A percentile compares a stretch with the other conserved stretches of the same genome.
These are phyloP conservation scores for Scaptomyza polygonia DNA, from an alignment of 2,888 invertebrate species.

Conservation along the genomic window DNA sequence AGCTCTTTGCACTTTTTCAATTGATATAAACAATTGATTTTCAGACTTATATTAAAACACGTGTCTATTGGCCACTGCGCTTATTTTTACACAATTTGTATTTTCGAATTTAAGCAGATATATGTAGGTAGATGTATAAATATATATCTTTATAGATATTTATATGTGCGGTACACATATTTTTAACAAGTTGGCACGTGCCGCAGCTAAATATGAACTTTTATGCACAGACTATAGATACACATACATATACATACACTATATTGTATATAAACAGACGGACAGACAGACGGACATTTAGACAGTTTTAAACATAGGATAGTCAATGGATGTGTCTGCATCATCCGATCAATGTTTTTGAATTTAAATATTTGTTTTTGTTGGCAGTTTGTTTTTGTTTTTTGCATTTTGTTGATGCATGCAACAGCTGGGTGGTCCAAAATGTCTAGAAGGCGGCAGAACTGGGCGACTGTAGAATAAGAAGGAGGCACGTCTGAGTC, in stretches of 20 bases:
- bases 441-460: constrained; percentile 10
- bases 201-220: constrained; percentile 65
- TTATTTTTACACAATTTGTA: constrained; percentile 49
- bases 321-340: constrained; percentile 30
- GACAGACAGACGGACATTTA: constrained; percentile 16
- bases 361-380: constrained; percentile 43
- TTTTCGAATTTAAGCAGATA: constrained; percentile 27
- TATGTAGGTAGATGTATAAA: too few relatives aligned
- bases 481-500: constrained; percentile 38
- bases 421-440: constrained; percentile 52
- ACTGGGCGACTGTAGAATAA: not conserved
- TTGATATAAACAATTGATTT: constrained; percentile 67
- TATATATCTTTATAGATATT: constrained; percentile 29
- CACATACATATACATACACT: constrained; percentile 18
- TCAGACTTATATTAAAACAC: constrained; percentile 28
- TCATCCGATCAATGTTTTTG: constrained; percentile 30
- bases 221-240: constrained; percentile 22
- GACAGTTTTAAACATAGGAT: constrained; percentile 34
- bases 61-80: constrained; percentile 30
- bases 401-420: constrained; percentile 22
- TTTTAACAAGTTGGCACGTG: constrained; percentile 67
- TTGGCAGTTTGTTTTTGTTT: constrained; percentile 27
- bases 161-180: constrained; percentile 42
- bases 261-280: constrained; percentile 1
- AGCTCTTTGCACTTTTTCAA: constrained; percentile 38